These are phyloP conservation scores for Drosophila cardini DNA, from an alignment of 1,140 invertebrate genomes.

Conservation along the genomic window DNA sequence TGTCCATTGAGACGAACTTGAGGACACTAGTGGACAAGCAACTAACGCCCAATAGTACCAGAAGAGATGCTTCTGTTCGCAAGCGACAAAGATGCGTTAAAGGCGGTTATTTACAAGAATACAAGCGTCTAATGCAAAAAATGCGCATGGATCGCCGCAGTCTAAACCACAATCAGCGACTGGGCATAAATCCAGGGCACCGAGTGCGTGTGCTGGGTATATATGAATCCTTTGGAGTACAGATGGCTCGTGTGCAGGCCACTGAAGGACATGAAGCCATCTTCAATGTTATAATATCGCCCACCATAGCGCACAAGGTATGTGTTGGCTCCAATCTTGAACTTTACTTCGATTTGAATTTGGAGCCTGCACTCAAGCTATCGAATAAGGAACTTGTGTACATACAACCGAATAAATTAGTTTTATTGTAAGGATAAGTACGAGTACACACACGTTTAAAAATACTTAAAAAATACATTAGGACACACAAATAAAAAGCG, in stretches of 20 bases:
- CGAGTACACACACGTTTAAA: conserved; percentile 22
- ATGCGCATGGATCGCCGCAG: conserved; percentile 38
- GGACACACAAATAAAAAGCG: conserved; percentile 43
- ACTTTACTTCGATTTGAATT: conserved; percentile 23
- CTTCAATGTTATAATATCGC: conserved; percentile 35
- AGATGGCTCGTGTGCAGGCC: conserved; percentile 26
- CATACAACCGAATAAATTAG: conserved; percentile 44
- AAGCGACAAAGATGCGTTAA: conserved; percentile 24
- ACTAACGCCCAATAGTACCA: not conserved
- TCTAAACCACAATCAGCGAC: conserved; percentile 24
- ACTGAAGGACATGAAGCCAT: not conserved
- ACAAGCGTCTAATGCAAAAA: conserved; percentile 16
- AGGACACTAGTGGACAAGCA: conserved; percentile 2
- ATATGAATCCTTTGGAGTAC: conserved; percentile 37
- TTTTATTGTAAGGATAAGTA: conserved; percentile 48
- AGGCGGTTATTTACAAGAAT: conserved; percentile 40
- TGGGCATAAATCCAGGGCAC: conserved; percentile 25
- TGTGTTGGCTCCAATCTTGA: conserved; percentile 8
- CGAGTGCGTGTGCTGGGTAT: conserved; percentile 14
- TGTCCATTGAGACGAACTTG: conserved; percentile 21
- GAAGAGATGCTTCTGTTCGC: not conserved
- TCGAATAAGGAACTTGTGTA: conserved; percentile 33
- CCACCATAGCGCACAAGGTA: conserved; percentile 4
- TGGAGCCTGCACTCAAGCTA: conserved; percentile 5
- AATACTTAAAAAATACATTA: conserved; percentile 18